A percentile compares a stretch with the other conserved stretches of the same genome.
Conservation (phyloP, 53 echinoderm and acorn worm species). For the Patiria pectinifera region DNA sequence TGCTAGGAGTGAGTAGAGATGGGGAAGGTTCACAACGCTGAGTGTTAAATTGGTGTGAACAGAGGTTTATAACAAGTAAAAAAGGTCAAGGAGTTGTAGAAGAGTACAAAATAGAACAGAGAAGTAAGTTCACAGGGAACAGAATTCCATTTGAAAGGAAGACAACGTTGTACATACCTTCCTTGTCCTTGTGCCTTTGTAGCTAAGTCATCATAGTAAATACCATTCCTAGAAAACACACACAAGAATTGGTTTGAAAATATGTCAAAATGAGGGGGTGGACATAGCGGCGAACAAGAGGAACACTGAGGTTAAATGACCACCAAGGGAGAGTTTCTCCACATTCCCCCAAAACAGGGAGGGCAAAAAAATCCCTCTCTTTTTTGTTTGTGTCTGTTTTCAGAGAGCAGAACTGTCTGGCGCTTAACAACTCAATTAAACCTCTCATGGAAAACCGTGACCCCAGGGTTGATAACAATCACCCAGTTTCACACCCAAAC, state of each 20-base stretch:
- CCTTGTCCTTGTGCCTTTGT: slow-evolving; percentile 34
- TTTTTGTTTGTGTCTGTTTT: not conserved
- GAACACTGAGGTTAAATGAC: not conserved
- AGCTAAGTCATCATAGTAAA: slow-evolving; percentile 35
- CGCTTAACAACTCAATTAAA: slow-evolving; percentile 18
- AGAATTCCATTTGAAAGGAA: not conserved
- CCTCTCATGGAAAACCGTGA: not conserved
- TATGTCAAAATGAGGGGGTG: not conserved
- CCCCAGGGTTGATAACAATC: not conserved
- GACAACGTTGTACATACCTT: not conserved
- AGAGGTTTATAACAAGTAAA: too few species aligned
- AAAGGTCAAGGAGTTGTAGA: too few species aligned
- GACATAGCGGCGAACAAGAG: not conserved
- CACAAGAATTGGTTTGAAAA: not conserved
- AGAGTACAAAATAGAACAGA: too few species aligned
- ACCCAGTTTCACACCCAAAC: slow-evolving; percentile 28
- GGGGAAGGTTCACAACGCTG: too few species aligned
- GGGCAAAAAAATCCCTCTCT: not conserved
- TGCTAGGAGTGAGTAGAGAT: too few species aligned
- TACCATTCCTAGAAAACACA: slow-evolving; percentile 31
- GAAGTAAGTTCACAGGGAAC: too few species aligned
- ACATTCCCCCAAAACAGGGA: not conserved
- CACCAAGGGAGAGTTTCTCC: not conserved
- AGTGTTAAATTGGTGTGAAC: too few species aligned
- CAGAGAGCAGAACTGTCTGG: not conserved